Evolutionary conservation across 2,888 invertebrate genomes (phyloP).

Genomic region (Acleris laterana): DNA sequence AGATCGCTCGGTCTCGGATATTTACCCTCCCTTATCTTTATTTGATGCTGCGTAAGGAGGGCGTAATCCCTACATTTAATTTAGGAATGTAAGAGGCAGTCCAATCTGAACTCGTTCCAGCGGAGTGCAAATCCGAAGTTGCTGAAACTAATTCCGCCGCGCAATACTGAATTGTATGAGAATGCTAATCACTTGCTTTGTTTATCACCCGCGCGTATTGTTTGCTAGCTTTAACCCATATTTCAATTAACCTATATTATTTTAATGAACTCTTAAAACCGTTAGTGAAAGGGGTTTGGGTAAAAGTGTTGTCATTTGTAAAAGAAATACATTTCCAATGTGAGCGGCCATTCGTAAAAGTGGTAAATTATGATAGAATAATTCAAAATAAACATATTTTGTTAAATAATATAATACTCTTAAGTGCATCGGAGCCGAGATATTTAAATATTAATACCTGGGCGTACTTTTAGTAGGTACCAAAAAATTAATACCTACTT

Average conservation of each 20-base stretch:
- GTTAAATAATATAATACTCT: no score
- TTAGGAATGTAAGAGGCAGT: neutral
- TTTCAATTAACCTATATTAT: slow-evolving; percentile 1
- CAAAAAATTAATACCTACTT: no score
- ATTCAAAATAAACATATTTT: no score
- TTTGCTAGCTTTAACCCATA: neutral
- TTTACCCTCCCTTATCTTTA: neutral
- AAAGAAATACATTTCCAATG: no score
- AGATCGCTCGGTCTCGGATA: neutral
- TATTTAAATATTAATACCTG: no score
- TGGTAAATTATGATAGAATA: no score
- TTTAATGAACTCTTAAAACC: neutral
- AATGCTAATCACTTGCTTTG: slow-evolving; percentile 28
- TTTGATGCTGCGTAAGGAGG: neutral
- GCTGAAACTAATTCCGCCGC: slow-evolving; percentile 15
- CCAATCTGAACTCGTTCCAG: neutral
- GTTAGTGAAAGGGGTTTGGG: no score
- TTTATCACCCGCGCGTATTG: neutral
- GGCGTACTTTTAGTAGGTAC: no score
- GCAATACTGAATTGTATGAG: slow-evolving; percentile 1
- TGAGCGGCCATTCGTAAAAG: no score
- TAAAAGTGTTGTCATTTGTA: no score
- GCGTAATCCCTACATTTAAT: neutral
- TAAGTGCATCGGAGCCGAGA: no score
- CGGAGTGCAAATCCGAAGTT: slow-evolving; percentile 3